Percentiles rank a stretch among this genome's conserved stretches.
Conservation (phyloP, 2,888 invertebrate genomes). For the Drosophila setosimentum region DNA sequence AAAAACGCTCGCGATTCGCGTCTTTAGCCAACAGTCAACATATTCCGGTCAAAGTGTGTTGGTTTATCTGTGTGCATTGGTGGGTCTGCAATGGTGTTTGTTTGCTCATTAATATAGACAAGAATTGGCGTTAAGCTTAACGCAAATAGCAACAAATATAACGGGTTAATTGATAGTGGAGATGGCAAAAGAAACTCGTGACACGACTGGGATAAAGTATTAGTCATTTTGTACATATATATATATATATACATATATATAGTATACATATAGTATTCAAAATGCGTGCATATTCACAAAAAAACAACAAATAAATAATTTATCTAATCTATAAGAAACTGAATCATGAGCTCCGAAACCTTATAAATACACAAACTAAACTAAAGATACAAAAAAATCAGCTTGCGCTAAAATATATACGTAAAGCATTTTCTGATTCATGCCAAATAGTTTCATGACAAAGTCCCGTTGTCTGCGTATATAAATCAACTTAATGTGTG, state of each 20-base stretch:
- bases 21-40: constrained; percentile 14
- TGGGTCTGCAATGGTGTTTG: not conserved
- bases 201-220: constrained; percentile 7
- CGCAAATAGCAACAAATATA: constrained; percentile 60
- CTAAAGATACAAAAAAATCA: not conserved
- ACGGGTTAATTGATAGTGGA: constrained; percentile 50
- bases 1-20: constrained; percentile 49
- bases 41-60: constrained; percentile 2
- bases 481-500: too few species aligned
- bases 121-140: constrained; percentile 51
- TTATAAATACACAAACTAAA: not conserved
- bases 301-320: not conserved
- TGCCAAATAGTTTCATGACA: not conserved
- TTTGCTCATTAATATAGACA: constrained; percentile 30
- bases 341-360: not conserved
- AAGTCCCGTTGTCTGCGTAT: too few species aligned
- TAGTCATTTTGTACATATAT: not conserved
- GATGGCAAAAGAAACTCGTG: constrained; percentile 20
- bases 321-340: not conserved
- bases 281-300: not conserved
- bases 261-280: not conserved
- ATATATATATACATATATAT: too few species aligned
- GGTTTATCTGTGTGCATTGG: not conserved
- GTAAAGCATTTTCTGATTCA: not conserved
- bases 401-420: not conserved